Evolutionary conservation across 1,140 invertebrate genomes (phyloP).

Genomic region (Brachionus asplanchnoidis): DNA sequence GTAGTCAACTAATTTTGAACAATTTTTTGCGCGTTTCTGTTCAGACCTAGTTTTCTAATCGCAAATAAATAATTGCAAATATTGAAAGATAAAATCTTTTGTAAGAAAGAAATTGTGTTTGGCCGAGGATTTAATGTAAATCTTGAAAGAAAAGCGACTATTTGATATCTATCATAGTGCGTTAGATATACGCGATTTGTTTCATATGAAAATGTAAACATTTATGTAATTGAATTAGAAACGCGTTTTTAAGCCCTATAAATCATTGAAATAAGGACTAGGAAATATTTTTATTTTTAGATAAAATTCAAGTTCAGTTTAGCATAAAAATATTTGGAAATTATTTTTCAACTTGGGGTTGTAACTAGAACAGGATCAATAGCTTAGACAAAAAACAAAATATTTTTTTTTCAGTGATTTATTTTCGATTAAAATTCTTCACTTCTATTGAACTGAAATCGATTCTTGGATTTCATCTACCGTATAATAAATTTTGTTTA

Average conservation of each 20-base stretch:
- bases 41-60: not conserved
- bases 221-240: slow-evolving; percentile 11
- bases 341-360: not conserved
- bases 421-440: slow-evolving; percentile 36
- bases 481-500: slow-evolving; percentile 1
- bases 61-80: slow-evolving; percentile 17
- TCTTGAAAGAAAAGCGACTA: slow-evolving; percentile 20
- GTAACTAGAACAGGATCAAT: slow-evolving; percentile 29
- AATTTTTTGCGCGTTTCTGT: not conserved
- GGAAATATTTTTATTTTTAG: slow-evolving; percentile 4
- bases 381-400: not conserved
- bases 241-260: not conserved
- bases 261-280: not conserved
- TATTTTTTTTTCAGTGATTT: slow-evolving; percentile 30
- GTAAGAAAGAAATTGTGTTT: slow-evolving; percentile 9
- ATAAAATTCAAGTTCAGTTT: slow-evolving; percentile 21
- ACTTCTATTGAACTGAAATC: slow-evolving; percentile 34
- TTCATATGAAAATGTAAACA: slow-evolving; percentile 12
- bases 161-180: not conserved
- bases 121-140: slow-evolving; percentile 29
- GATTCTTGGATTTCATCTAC: not conserved
- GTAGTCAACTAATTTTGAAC: not conserved
- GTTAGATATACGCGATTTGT: not conserved
- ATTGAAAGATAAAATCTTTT: slow-evolving; percentile 9
- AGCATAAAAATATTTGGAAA: slow-evolving; percentile 28